Percentiles rank a stretch among this genome's conserved stretches.
Evolutionary conservation across 2,113 vertebrate genomes (phyloP).

Genomic region (Aegotheles bennettii): DNA sequence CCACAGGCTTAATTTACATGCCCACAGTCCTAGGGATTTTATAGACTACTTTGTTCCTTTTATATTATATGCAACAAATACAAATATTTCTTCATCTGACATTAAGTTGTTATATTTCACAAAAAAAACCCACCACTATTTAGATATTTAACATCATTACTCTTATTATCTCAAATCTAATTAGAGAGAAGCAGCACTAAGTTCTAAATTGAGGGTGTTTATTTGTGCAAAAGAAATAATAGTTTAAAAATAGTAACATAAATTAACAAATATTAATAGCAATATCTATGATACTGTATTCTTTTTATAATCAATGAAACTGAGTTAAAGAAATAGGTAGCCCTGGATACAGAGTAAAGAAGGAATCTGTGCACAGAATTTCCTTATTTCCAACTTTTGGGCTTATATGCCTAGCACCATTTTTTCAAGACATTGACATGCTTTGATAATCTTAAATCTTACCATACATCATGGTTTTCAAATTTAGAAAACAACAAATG

Average conservation of each 20-base stretch:
- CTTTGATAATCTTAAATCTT: not conserved
- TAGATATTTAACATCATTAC: not conserved
- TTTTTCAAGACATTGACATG: not conserved
- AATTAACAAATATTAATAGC: not conserved
- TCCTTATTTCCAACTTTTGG: not conserved
- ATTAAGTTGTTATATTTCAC: not conserved
- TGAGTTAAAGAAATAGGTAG: not conserved
- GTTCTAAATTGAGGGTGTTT: not conserved
- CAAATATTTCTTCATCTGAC: not conserved
- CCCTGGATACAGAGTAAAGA: not conserved
- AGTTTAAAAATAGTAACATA: not conserved
- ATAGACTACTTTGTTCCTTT: not conserved
- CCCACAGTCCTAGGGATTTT: not conserved
- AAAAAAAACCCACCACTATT: not conserved
- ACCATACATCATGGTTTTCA: not conserved
- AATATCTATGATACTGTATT: not conserved
- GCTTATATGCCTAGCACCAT: not conserved
- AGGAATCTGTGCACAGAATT: not conserved
- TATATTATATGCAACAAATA: not conserved
- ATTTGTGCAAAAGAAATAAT: not conserved
- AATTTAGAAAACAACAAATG: not conserved
- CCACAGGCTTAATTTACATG: not conserved
- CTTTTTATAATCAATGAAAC: not conserved
- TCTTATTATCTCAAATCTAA: not conserved
- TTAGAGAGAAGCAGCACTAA: not conserved